Evolutionary conservation across 2,888 invertebrate species (phyloP).

Genomic region (Dynastes grantii): DNA sequence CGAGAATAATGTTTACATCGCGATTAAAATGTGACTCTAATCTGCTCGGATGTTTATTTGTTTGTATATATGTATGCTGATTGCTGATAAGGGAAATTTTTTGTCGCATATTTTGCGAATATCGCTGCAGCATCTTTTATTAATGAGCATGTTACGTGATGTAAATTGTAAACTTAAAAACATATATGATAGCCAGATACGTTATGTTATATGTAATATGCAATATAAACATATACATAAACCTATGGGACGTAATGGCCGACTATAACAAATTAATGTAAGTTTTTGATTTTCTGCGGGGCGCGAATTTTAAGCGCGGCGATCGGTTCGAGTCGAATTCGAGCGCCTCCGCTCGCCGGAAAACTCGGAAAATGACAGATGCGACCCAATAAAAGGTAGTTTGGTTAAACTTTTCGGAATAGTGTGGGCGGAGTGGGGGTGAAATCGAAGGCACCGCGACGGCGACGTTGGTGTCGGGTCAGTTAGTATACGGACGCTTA

Average conservation of each 20-base stretch:
- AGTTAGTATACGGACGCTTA: conserved; percentile 69
- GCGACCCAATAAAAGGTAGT: conserved; percentile 48
- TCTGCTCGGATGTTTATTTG: conserved; percentile 5
- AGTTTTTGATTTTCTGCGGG: not conserved
- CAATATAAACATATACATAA: too few relatives aligned
- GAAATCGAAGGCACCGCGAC: conserved; percentile 66
- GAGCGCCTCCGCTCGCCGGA: conserved; percentile 1
- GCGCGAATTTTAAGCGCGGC: not conserved
- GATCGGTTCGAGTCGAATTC: too few relatives aligned
- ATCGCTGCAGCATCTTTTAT: not conserved
- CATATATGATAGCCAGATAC: too few relatives aligned
- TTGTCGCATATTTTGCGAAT: not conserved
- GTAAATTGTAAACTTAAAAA: not conserved
- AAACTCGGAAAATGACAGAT: conserved; percentile 48
- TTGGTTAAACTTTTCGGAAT: conserved; percentile 56
- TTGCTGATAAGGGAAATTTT: not conserved
- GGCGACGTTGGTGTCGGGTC: conserved; percentile 65
- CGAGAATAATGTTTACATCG: conserved; percentile 8
- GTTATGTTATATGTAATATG: too few relatives aligned
- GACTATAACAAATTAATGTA: not conserved
- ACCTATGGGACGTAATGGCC: not conserved
- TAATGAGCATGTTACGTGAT: not conserved
- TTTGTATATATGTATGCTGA: not conserved
- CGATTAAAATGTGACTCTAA: not conserved
- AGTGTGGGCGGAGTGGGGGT: conserved; percentile 60